Evolutionary conservation across 2,797 vertebrate species (phyloP).

Genomic region (Poecile montanus): DNA sequence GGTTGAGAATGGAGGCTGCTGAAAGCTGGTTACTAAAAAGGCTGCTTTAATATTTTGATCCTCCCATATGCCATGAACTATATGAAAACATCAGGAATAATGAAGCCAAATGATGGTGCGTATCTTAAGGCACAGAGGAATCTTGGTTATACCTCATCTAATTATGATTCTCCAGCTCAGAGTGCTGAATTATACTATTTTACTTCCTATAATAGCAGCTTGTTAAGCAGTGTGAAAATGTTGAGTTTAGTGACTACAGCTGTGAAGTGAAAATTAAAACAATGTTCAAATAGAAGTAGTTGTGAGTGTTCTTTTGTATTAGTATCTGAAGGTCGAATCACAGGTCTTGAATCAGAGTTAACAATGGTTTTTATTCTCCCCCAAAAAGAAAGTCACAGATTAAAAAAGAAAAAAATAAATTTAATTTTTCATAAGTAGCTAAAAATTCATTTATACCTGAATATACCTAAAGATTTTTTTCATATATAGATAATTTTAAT

Average conservation of each 20-base stretch:
- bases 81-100: constrained; percentile 37
- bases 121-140: constrained; percentile 26
- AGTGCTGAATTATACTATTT: constrained; percentile 18
- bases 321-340: not conserved
- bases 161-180: constrained; percentile 8
- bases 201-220: constrained; percentile 50
- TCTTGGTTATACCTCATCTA: constrained; percentile 4
- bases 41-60: not conserved
- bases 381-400: not conserved
- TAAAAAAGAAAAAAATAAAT: not conserved
- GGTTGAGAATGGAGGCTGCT: not conserved
- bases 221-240: constrained; percentile 35
- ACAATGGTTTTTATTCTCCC: not conserved
- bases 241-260: constrained; percentile 18
- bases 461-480: not conserved
- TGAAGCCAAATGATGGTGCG: not conserved
- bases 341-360: not conserved
- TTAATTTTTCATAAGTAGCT: not conserved
- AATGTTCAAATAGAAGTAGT: constrained; percentile 3
- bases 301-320: constrained; percentile 14
- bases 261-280: constrained; percentile 53
- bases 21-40: not conserved
- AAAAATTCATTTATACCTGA: not conserved
- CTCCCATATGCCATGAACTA: not conserved
- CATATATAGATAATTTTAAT: not conserved